A percentile compares a stretch with the other conserved stretches of the same genome.
Evolutionary conservation across 2,888 invertebrate species (phyloP).

Genomic region (Sarcophaga subvicina): DNA sequence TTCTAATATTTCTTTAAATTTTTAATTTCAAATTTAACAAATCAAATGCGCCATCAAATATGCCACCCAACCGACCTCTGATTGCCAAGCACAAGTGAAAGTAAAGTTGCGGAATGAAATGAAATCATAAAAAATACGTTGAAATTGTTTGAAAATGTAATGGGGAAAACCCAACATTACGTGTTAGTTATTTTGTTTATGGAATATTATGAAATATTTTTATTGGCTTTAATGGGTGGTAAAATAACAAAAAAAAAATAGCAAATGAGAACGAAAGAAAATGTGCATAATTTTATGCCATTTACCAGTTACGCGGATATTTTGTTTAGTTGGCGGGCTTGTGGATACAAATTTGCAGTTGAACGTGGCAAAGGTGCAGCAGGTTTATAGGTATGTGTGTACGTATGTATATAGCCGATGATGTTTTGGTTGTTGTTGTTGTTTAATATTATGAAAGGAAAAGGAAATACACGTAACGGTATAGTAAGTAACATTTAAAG

Average conservation of each 20-base stretch:
- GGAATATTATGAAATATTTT: constrained; percentile 64
- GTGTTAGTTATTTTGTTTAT: constrained; percentile 63
- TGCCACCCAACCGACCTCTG: constrained; percentile 3
- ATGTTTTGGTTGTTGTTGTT: constrained; percentile 42
- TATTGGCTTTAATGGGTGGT: constrained; percentile 64
- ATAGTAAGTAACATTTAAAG: constrained; percentile 40
- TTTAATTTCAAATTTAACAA: constrained; percentile 2
- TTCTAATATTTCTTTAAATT: background rate
- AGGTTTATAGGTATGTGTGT: background rate
- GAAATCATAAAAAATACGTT: constrained; percentile 9
- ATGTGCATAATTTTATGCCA: constrained; percentile 60
- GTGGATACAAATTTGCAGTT: constrained; percentile 28
- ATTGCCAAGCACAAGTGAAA: constrained; percentile 25
- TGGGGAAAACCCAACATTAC: constrained; percentile 57
- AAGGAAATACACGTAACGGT: constrained; percentile 64
- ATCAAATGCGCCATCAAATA: constrained; percentile 26
- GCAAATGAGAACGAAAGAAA: constrained; percentile 7
- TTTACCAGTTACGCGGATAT: constrained; percentile 32
- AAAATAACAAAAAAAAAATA: constrained; percentile 12
- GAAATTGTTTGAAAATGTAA: constrained; percentile 57
- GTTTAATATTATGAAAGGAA: constrained; percentile 49
- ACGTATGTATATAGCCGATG: constrained; percentile 13
- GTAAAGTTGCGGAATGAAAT: constrained; percentile 32
- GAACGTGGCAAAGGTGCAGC: constrained; percentile 54
- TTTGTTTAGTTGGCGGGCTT: constrained; percentile 46